A percentile compares a stretch with the other conserved stretches of the same genome.
Conservation (phyloP, 1,140 invertebrate genomes). For the Aphidius gifuensis region DNA sequence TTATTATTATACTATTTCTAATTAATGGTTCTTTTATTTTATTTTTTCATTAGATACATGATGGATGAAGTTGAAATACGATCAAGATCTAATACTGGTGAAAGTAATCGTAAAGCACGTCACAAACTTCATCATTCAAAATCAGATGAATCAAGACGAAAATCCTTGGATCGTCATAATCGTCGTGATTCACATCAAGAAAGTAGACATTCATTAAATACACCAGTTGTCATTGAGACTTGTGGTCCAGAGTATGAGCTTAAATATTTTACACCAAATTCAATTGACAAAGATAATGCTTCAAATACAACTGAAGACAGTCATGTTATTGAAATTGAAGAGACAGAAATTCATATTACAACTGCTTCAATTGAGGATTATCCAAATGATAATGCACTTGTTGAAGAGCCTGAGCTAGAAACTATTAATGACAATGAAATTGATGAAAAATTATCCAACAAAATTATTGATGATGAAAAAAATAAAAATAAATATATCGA, state of each 20-base stretch:
- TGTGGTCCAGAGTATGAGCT: conserved; percentile 39
- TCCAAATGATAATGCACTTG: conserved; percentile 38
- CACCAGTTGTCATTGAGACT: conserved; percentile 36
- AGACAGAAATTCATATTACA: conserved; percentile 18
- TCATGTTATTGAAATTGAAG: conserved; percentile 40
- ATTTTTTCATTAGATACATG: conserved; percentile 30
- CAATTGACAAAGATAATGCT: conserved; percentile 39
- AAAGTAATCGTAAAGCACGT: conserved; percentile 37
- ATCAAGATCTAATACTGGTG: conserved; percentile 42
- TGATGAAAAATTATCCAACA: background rate
- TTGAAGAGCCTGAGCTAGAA: conserved; percentile 50
- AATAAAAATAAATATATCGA: background rate
- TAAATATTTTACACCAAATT: conserved; percentile 44
- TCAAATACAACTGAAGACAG: conserved; percentile 41
- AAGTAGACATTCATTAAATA: conserved; percentile 48
- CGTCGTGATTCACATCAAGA: conserved; percentile 37
- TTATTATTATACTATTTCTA: too few relatives aligned
- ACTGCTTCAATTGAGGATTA: conserved; percentile 31
- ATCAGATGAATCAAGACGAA: conserved; percentile 48
- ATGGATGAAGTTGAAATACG: conserved; percentile 41
- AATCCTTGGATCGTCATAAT: conserved; percentile 46
- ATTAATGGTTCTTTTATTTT: background rate
- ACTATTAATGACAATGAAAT: conserved; percentile 37
- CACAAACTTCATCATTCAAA: conserved; percentile 48
- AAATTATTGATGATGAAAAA: background rate